phyloP scores from a whole-genome alignment of 2,797 vertebrate species.

The Sparidentex hasta region DNA sequence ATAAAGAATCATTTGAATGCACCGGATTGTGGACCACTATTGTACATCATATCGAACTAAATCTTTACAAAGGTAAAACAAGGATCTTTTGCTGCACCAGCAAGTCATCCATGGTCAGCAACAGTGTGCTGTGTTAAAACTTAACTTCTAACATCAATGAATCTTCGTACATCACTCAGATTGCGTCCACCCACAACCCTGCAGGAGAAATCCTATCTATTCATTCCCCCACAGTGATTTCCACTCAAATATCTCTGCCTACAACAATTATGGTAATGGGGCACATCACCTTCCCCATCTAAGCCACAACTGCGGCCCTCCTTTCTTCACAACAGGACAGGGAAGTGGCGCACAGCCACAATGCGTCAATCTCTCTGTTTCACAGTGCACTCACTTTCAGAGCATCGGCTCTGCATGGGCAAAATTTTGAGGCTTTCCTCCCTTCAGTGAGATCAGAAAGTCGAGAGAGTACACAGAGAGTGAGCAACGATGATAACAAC shows the following conservation, averaged over 20 bases:
- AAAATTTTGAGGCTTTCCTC: constrained; percentile 3
- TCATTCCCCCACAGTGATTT: constrained; percentile 27
- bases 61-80: background rate
- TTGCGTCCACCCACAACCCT: background rate
- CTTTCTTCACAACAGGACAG: constrained; percentile 22
- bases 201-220: background rate
- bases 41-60: background rate
- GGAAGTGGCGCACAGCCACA: constrained; percentile 1
- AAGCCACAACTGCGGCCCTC: background rate
- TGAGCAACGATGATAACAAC: constrained; percentile 1
- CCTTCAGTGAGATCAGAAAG: background rate
- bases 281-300: background rate
- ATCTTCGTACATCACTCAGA: background rate
- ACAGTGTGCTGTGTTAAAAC: background rate
- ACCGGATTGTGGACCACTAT: background rate
- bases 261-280: constrained; percentile 29
- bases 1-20: background rate
- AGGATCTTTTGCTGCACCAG: background rate
- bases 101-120: background rate
- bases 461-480: constrained; percentile 1
- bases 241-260: constrained; percentile 18
- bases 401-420: background rate
- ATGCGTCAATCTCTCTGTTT: constrained; percentile 7
- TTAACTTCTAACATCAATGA: background rate
- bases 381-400: background rate